Percentiles rank a stretch among this genome's conserved stretches.
phyloP scores from a whole-genome alignment of 2,888 invertebrate genomes.

The Amphipoea oculea region DNA sequence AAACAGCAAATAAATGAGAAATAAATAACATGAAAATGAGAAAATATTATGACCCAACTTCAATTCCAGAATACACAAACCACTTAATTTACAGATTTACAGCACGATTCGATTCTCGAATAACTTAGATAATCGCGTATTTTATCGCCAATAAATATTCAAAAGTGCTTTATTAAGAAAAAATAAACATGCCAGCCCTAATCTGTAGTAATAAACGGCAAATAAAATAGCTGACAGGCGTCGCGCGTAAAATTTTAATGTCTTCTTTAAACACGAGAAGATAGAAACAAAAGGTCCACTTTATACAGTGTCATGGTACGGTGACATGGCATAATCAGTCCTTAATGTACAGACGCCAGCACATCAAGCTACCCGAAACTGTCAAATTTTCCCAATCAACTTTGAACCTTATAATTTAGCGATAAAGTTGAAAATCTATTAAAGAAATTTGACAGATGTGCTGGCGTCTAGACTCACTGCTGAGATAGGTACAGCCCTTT shows the following conservation, averaged over 20 bases:
- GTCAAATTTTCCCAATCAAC: too few relatives aligned
- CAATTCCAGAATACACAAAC: conserved; percentile 46
- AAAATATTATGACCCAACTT: conserved; percentile 57
- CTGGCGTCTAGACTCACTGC: too few relatives aligned
- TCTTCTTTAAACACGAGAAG: conserved; percentile 67
- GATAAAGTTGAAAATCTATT: too few relatives aligned
- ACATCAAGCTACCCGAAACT: too few relatives aligned
- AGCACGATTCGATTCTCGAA: conserved; percentile 52
- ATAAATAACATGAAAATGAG: conserved; percentile 31
- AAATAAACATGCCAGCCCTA: conserved; percentile 62
- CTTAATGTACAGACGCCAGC: background rate
- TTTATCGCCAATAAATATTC: conserved; percentile 64
- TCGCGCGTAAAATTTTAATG: conserved; percentile 75
- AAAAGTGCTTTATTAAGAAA: conserved; percentile 63
- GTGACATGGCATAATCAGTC: background rate
- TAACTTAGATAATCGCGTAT: conserved; percentile 64
- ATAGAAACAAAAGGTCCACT: conserved; percentile 40
- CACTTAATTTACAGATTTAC: conserved; percentile 59
- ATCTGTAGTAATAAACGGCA: conserved; percentile 58
- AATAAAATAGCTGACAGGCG: conserved; percentile 73
- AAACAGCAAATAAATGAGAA: conserved; percentile 24
- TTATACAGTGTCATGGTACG: background rate
- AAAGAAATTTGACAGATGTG: too few relatives aligned
- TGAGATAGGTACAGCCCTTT: too few relatives aligned
- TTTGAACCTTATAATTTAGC: too few relatives aligned